A percentile compares a stretch with the other conserved stretches of the same genome.
Conservation (phyloP, 2,888 invertebrate genomes). For the Eledone cirrhosa region DNA sequence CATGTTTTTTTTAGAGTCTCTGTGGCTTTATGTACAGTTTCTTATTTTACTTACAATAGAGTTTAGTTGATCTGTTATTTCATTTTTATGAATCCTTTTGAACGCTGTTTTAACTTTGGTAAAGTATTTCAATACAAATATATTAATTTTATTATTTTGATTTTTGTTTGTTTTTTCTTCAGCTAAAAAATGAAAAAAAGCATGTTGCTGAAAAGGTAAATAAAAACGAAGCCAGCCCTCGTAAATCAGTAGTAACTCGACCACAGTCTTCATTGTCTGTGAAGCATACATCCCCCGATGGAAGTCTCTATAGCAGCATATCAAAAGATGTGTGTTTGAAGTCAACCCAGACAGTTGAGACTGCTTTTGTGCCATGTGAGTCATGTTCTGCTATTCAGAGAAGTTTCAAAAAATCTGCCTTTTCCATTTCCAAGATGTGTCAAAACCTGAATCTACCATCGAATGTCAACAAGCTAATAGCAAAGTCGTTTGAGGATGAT, state of each 20-base stretch:
- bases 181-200: constrained; percentile 54
- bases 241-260: neutral
- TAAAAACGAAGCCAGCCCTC: neutral
- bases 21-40: too few species aligned
- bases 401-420: constrained; percentile 57
- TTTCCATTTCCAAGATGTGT: constrained; percentile 56
- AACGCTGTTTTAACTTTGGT: too few species aligned
- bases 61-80: too few species aligned
- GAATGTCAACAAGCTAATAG: constrained; percentile 42
- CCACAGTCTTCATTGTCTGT: neutral
- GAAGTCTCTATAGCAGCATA: constrained; percentile 37
- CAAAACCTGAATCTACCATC: constrained; percentile 61
- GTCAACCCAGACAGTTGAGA: constrained; percentile 65
- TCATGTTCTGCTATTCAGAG: constrained; percentile 63
- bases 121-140: neutral
- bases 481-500: constrained; percentile 39
- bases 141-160: neutral
- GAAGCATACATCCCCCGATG: neutral
- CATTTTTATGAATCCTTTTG: too few species aligned
- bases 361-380: constrained; percentile 66
- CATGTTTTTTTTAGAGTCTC: too few species aligned
- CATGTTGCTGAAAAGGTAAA: neutral
- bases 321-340: constrained; percentile 61
- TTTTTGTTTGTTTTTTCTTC: constrained; percentile 29
- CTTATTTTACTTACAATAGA: too few species aligned